These are phyloP conservation scores for Eupeodes luniger DNA, from an alignment of 2,888 invertebrate species.

Conservation along the genomic window DNA sequence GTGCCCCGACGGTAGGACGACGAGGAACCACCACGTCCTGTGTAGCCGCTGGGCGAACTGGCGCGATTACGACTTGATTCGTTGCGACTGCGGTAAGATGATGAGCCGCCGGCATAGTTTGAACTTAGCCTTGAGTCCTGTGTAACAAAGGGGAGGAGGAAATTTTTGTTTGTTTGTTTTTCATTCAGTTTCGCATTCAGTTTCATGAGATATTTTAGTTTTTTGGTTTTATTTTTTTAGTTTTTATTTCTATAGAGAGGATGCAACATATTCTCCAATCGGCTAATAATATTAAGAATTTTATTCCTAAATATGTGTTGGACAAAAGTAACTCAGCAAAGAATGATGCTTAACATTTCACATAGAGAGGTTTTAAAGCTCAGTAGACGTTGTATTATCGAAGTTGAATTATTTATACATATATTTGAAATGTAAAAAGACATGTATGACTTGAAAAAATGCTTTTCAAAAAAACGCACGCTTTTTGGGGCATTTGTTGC, in stretches of 20 bases:
- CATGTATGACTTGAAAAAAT: slow-evolving; percentile 58
- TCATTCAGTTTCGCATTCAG: slow-evolving; percentile 72
- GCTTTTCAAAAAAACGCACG: slow-evolving; percentile 26
- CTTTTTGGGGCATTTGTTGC: slow-evolving; percentile 39
- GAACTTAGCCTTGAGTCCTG: slow-evolving; percentile 78
- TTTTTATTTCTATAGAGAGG: slow-evolving; percentile 53
- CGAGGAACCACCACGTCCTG: slow-evolving; percentile 77
- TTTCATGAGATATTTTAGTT: slow-evolving; percentile 60
- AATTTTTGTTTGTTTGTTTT: slow-evolving; percentile 77
- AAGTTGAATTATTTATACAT: slow-evolving; percentile 30
- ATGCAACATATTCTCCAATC: slow-evolving; percentile 63
- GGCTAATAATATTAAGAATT: slow-evolving; percentile 44
- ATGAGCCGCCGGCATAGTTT: slow-evolving; percentile 80
- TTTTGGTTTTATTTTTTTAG: not conserved
- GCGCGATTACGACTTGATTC: slow-evolving; percentile 82
- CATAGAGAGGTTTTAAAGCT: not conserved
- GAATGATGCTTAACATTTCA: slow-evolving; percentile 53
- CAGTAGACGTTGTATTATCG: slow-evolving; percentile 40
- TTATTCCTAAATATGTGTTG: slow-evolving; percentile 58
- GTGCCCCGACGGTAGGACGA: slow-evolving; percentile 78
- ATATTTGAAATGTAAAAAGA: slow-evolving; percentile 54
- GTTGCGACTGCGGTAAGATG: slow-evolving; percentile 83
- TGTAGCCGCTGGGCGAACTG: slow-evolving; percentile 79
- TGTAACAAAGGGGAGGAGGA: slow-evolving; percentile 78
- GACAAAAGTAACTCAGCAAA: slow-evolving; percentile 60